Evolutionary conservation across 1,140 invertebrate genomes (phyloP).

Genomic region (Zaprionus capensis): DNA sequence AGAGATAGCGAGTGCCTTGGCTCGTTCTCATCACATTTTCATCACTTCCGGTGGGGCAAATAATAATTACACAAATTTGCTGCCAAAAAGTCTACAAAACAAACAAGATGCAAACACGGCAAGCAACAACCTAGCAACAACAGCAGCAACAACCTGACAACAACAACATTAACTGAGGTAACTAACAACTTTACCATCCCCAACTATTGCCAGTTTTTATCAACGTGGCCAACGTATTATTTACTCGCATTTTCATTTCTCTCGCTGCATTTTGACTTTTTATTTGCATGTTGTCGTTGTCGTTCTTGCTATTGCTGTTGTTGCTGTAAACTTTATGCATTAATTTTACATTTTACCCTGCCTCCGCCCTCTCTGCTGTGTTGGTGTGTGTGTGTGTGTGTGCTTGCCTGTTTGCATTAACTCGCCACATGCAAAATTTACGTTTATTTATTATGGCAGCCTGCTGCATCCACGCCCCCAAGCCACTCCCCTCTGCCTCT

Average conservation of each 20-base stretch:
- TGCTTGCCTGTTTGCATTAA: constrained; percentile 74
- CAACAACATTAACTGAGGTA: neutral
- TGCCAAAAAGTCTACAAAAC: constrained; percentile 17
- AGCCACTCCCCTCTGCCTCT: neutral
- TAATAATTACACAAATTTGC: constrained; percentile 59
- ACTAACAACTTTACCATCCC: no score
- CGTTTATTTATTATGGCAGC: constrained; percentile 76
- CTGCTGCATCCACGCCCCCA: constrained; percentile 36
- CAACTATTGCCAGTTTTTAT: constrained; percentile 67
- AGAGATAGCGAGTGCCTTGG: neutral
- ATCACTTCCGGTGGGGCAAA: constrained; percentile 54
- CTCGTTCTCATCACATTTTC: constrained; percentile 55
- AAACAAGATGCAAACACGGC: constrained; percentile 30
- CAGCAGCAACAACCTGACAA: neutral
- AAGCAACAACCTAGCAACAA: constrained; percentile 41
- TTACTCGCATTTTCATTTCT: constrained; percentile 67
- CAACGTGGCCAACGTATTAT: constrained; percentile 61
- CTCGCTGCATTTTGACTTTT: constrained; percentile 42
- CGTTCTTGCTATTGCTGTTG: constrained; percentile 57
- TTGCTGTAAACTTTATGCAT: constrained; percentile 80
- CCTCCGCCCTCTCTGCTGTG: constrained; percentile 8
- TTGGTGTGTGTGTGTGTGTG: constrained; percentile 28
- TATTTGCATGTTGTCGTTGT: constrained; percentile 47
- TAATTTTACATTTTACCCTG: constrained; percentile 76
- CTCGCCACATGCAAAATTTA: constrained; percentile 81